Percentiles rank a stretch among this genome's conserved stretches.
phyloP scores from a whole-genome alignment of 2,888 invertebrate species.

The Dendrolimus pini region DNA sequence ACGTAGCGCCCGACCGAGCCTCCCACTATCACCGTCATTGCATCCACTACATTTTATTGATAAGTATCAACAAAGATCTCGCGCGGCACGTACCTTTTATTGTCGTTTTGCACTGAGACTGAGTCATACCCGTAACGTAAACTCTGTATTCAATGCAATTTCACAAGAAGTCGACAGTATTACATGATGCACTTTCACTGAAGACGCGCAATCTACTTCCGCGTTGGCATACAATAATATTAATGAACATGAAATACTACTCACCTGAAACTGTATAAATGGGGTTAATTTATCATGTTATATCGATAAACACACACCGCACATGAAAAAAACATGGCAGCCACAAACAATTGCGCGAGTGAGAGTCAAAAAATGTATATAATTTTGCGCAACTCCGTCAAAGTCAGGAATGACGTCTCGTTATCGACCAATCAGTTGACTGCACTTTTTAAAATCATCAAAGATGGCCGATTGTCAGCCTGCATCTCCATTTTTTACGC shows the following conservation, averaged over 20 bases:
- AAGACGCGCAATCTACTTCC: constrained; percentile 50
- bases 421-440: constrained; percentile 51
- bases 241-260: constrained; percentile 35
- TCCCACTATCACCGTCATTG: constrained; percentile 22
- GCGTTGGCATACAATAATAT: constrained; percentile 38
- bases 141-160: constrained; percentile 55
- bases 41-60: constrained; percentile 11
- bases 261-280: constrained; percentile 63
- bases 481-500: constrained; percentile 31
- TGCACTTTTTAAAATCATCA: constrained; percentile 44
- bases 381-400: constrained; percentile 73
- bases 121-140: constrained; percentile 42
- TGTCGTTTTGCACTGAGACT: constrained; percentile 42
- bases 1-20: constrained; percentile 24
- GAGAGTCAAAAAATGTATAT: constrained; percentile 54
- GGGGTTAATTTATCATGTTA: constrained; percentile 69
- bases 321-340: constrained; percentile 87
- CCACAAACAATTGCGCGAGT: constrained; percentile 52
- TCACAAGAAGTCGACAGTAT: constrained; percentile 70
- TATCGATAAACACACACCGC: constrained; percentile 77
- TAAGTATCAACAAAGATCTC: constrained; percentile 30
- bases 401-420: constrained; percentile 58
- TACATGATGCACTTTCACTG: constrained; percentile 77
- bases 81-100: constrained; percentile 27
- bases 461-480: constrained; percentile 53